These are phyloP conservation scores for Caenorhabditis sp. DNA, from an alignment of 2,888 invertebrate species.

Conservation along the genomic window DNA sequence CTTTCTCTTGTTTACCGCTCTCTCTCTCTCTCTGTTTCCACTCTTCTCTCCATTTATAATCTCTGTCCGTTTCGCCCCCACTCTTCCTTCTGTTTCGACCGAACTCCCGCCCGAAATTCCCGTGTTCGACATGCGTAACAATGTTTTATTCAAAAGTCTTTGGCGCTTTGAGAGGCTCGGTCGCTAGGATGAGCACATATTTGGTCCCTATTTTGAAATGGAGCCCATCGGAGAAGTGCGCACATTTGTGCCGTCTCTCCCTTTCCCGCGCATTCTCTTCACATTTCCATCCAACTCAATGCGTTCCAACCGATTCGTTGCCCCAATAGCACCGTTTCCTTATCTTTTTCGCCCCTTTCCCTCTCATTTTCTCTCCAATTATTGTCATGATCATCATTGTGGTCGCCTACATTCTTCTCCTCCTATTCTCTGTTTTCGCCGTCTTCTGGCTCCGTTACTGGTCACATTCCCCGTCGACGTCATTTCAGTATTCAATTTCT, in stretches of 20 bases:
- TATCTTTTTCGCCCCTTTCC: conserved; percentile 21
- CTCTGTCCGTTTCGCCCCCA: conserved; percentile 20
- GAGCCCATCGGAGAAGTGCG: not conserved
- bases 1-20: conserved; percentile 43
- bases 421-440: conserved; percentile 37
- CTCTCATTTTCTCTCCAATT: not conserved
- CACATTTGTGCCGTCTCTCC: conserved; percentile 1
- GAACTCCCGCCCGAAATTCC: not conserved
- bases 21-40: conserved; percentile 8
- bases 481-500: not conserved
- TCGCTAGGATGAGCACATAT: too few species aligned
- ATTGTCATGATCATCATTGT: conserved; percentile 9
- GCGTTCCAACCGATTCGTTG: not conserved
- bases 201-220: too few species aligned
- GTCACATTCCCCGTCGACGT: not conserved
- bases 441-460: conserved; percentile 37
- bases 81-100: conserved; percentile 6
- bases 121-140: too few species aligned
- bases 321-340: conserved; percentile 10
- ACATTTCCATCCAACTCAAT: not conserved
- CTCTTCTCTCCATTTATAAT: conserved; percentile 52
- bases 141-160: too few species aligned
- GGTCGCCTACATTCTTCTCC: conserved; percentile 29
- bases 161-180: too few species aligned
- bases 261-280: not conserved